Conservation (phyloP, 2,113 vertebrate species). For the Microtus montanus region DNA sequence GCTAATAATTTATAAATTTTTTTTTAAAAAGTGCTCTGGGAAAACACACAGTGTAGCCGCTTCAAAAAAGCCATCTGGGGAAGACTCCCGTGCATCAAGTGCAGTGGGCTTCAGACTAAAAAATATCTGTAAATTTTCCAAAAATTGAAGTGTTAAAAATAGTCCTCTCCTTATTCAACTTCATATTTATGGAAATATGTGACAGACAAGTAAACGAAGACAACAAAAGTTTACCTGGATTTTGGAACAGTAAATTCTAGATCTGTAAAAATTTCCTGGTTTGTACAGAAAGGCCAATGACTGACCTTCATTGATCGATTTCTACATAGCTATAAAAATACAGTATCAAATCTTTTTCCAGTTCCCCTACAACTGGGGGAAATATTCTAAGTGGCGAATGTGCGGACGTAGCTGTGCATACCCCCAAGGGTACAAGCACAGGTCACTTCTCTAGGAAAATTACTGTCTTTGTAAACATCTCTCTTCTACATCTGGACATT, state of each 20-base stretch:
- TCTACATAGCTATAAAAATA: constrained; percentile 76
- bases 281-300: constrained; percentile 70
- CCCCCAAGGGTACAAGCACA: constrained; percentile 59
- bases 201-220: constrained; percentile 58
- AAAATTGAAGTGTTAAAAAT: constrained; percentile 74
- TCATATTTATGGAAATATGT: constrained; percentile 56
- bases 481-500: constrained; percentile 65
- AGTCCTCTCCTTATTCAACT: constrained; percentile 57
- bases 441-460: constrained; percentile 69
- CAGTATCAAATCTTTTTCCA: constrained; percentile 74
- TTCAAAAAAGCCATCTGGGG: constrained; percentile 56
- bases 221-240: constrained; percentile 62
- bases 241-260: constrained; percentile 74
- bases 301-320: constrained; percentile 68
- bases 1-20: constrained; percentile 56
- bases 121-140: constrained; percentile 63
- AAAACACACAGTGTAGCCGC: constrained; percentile 63
- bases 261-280: constrained; percentile 72
- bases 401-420: constrained; percentile 55
- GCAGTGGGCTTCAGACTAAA: constrained; percentile 58
- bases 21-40: constrained; percentile 34
- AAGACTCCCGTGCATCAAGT: constrained; percentile 71
- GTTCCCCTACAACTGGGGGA: constrained; percentile 41
- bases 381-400: constrained; percentile 69
- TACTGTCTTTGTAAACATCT: constrained; percentile 85